Percentiles rank a stretch among this genome's conserved stretches.
Conservation (phyloP, 2,888 invertebrate genomes). For the Microctonus brassicae region DNA sequence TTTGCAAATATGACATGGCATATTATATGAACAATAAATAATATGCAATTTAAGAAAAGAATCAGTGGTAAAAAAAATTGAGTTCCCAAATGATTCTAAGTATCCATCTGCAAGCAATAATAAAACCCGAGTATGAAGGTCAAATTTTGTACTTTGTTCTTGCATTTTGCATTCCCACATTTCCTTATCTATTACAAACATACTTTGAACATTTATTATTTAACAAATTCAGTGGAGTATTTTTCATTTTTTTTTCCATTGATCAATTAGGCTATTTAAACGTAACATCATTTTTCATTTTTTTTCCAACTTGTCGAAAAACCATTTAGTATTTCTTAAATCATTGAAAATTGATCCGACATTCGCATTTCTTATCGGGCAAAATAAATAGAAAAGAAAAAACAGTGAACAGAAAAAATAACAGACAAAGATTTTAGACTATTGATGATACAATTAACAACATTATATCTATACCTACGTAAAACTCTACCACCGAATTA, state of each 20-base stretch:
- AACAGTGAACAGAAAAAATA: conserved; percentile 41
- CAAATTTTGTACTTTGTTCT: conserved; percentile 59
- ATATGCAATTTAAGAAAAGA: background rate
- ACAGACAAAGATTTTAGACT: conserved; percentile 57
- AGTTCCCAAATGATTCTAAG: conserved; percentile 44
- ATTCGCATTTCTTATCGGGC: conserved; percentile 32
- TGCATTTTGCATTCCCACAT: conserved; percentile 56
- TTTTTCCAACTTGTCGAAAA: conserved; percentile 37
- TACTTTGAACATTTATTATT: conserved; percentile 45
- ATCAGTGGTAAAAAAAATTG: background rate
- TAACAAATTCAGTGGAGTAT: conserved; percentile 33
- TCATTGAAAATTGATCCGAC: conserved; percentile 24
- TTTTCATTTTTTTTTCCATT: conserved; percentile 30
- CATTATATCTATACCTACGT: conserved; percentile 21
- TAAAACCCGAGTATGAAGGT: conserved; percentile 38
- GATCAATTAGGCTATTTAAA: conserved; percentile 36
- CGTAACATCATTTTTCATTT: conserved; percentile 25
- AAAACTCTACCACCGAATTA: conserved; percentile 20
- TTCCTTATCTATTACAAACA: conserved; percentile 50
- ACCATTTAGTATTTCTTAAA: background rate
- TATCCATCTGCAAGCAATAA: conserved; percentile 46
- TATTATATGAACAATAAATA: background rate
- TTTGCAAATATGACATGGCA: background rate
- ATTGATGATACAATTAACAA: conserved; percentile 46
- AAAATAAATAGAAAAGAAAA: conserved; percentile 36